Conservation (phyloP, 2,797 vertebrate genomes). For the Echeneis naucrates region DNA sequence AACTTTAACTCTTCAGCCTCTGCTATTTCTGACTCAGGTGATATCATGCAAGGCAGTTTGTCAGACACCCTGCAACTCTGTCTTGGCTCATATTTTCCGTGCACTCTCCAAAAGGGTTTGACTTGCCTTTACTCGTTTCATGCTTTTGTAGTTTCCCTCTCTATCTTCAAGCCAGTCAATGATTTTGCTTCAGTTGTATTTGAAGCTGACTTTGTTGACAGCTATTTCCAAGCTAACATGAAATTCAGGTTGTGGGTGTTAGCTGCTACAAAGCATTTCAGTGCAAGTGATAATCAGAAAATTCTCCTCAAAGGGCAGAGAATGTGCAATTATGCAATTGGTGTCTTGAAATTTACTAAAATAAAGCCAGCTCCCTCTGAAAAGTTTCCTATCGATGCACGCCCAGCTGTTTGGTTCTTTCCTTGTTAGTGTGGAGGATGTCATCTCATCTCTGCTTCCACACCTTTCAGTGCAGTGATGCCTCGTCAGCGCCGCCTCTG, state of each 20-base stretch:
- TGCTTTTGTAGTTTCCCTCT: too few relatives aligned
- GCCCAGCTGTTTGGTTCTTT: too few relatives aligned
- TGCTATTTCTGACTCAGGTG: neutral
- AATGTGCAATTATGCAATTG: neutral
- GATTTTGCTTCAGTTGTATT: neutral
- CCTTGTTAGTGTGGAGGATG: neutral
- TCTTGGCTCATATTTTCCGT: too few relatives aligned
- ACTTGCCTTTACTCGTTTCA: too few relatives aligned
- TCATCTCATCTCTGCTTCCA: neutral
- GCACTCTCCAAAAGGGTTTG: too few relatives aligned
- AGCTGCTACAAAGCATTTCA: too few relatives aligned
- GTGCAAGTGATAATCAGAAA: too few relatives aligned
- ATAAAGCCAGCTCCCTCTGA: neutral
- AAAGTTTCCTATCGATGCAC: neutral
- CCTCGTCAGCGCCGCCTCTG: neutral
- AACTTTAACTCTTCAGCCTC: neutral
- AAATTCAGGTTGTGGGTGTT: too few relatives aligned
- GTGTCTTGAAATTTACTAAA: neutral
- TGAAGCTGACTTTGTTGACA: neutral
- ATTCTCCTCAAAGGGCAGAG: neutral
- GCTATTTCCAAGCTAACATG: too few relatives aligned
- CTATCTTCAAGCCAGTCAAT: neutral
- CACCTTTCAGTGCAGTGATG: constrained; percentile 58
- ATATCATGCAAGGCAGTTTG: neutral
- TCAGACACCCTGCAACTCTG: neutral